phyloP scores from a whole-genome alignment of 2,888 invertebrate genomes.

The Drosophila borealis region DNA sequence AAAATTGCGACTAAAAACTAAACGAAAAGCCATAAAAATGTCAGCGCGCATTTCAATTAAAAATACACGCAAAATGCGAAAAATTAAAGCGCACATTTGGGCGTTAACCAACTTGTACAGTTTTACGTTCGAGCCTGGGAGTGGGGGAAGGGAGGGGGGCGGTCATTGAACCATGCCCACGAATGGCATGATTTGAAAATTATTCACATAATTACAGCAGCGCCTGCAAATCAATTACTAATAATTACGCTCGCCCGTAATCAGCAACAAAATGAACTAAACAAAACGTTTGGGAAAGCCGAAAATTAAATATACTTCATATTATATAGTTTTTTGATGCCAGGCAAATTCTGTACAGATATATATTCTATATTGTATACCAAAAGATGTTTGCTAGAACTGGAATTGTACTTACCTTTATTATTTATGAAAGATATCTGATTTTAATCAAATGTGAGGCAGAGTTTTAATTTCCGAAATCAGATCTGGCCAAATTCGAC shows the following conservation, averaged over 20 bases:
- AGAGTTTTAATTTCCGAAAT: no score
- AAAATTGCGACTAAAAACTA: slow-evolving; percentile 28
- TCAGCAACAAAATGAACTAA: background rate
- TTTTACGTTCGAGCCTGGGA: background rate
- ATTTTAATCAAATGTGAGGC: no score
- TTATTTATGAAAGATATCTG: no score
- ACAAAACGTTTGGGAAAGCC: background rate
- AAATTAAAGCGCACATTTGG: slow-evolving; percentile 22
- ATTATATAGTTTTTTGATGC: no score
- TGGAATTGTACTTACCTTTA: no score
- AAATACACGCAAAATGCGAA: slow-evolving; percentile 29
- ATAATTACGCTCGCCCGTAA: slow-evolving; percentile 38
- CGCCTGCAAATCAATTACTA: slow-evolving; percentile 56
- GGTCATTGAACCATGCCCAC: slow-evolving; percentile 32
- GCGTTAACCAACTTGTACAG: slow-evolving; percentile 5
- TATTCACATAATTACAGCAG: slow-evolving; percentile 38
- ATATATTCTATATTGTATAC: no score
- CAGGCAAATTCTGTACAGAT: no score
- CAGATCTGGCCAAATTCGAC: no score
- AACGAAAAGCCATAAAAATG: slow-evolving; percentile 67
- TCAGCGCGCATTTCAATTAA: slow-evolving; percentile 71
- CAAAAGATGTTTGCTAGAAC: no score
- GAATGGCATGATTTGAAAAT: slow-evolving; percentile 16
- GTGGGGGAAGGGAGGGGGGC: no score
- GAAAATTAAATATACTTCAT: background rate